phyloP scores from a whole-genome alignment of 2,797 vertebrate species.

The Myotis pilosus region DNA sequence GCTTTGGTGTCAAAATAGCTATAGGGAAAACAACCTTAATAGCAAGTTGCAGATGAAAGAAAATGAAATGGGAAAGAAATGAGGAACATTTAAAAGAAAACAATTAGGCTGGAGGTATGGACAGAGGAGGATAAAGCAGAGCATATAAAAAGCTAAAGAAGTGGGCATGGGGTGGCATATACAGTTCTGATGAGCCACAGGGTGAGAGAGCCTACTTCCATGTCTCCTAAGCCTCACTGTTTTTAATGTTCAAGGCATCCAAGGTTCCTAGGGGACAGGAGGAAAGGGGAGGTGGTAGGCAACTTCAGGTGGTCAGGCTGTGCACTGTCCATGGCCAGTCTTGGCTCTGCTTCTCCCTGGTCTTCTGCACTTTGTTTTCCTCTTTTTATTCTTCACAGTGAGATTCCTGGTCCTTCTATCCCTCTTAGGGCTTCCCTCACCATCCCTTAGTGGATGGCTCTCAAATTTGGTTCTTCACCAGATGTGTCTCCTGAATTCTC shows the following conservation, averaged over 20 bases:
- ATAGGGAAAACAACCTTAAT: slow-evolving; percentile 64
- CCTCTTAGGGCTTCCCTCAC: background rate
- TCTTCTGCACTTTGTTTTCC: background rate
- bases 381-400: background rate
- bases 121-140: slow-evolving; percentile 12
- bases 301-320: background rate
- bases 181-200: background rate
- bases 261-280: background rate
- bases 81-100: slow-evolving; percentile 57
- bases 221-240: background rate
- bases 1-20: slow-evolving; percentile 67
- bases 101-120: slow-evolving; percentile 45
- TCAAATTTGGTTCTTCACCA: background rate
- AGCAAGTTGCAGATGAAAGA: slow-evolving; percentile 20
- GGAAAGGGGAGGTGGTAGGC: background rate
- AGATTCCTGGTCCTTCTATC: background rate
- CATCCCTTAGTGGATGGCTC: background rate
- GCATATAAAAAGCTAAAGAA: background rate
- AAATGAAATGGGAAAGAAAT: slow-evolving; percentile 64
- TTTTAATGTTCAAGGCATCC: background rate
- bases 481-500: background rate
- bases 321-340: background rate
- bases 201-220: background rate
- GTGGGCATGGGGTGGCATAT: background rate
- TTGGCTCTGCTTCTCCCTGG: background rate